phyloP scores from a whole-genome alignment of 2,797 vertebrate genomes.

The Hydrocynus forskahlii region DNA sequence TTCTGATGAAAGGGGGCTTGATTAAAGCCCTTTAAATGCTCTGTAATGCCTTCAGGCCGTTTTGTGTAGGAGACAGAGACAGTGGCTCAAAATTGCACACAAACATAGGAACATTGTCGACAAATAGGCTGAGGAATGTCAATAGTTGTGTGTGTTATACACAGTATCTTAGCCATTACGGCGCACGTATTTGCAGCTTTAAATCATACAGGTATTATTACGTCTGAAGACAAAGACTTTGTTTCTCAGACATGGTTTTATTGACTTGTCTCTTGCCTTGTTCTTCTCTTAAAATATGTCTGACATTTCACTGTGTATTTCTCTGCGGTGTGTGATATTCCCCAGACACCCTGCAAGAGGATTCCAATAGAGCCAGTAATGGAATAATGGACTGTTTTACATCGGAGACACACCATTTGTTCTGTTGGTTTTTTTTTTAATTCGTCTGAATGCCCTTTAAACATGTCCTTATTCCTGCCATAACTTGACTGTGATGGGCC shows the following conservation, averaged over 20 bases:
- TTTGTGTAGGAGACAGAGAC: neutral
- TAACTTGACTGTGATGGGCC: no score
- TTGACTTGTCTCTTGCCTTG: constrained; percentile 17
- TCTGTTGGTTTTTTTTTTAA: no score
- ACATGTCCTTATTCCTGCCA: no score
- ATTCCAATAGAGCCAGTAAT: neutral
- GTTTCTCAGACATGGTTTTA: no score
- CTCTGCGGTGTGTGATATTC: neutral
- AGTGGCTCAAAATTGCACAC: neutral
- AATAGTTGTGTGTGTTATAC: no score
- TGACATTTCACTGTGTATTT: constrained; percentile 17
- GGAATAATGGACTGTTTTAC: constrained; percentile 8
- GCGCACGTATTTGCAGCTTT: neutral
- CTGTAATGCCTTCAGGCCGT: neutral
- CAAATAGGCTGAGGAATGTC: neutral
- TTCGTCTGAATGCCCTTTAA: no score
- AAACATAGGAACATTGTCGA: neutral
- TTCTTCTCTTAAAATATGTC: constrained; percentile 21
- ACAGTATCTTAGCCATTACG: neutral
- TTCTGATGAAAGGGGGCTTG: neutral
- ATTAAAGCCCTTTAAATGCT: neutral
- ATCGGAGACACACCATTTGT: constrained; percentile 2
- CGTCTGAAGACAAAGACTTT: no score
- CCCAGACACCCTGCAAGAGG: constrained; percentile 32
- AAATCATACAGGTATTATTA: no score